Conservation (phyloP, 2,888 invertebrate species). For the Galerucella calmariensis region DNA sequence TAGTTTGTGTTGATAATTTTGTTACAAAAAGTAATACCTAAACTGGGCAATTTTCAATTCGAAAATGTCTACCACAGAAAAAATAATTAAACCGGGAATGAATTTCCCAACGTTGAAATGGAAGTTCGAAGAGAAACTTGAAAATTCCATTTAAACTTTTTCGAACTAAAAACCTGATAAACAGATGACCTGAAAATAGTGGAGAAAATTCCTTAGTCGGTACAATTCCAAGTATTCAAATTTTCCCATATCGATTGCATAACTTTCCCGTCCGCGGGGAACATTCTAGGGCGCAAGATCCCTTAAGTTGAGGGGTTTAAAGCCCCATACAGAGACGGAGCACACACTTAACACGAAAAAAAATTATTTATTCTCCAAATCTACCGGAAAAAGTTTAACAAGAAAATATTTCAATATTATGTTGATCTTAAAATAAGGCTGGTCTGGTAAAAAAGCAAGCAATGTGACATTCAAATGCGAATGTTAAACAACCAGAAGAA, state of each 20-base stretch:
- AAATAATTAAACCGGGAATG: conserved; percentile 38
- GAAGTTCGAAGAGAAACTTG: conserved; percentile 36
- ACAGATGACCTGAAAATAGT: conserved; percentile 49
- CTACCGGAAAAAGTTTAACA: too few relatives aligned
- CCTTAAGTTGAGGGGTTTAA: conserved; percentile 34
- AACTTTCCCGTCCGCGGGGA: conserved; percentile 49
- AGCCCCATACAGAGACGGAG: conserved; percentile 1
- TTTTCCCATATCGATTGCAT: conserved; percentile 59
- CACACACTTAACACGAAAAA: background rate
- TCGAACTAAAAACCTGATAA: conserved; percentile 42
- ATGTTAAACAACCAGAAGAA: too few relatives aligned
- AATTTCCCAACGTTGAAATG: conserved; percentile 29
- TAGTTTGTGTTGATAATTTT: too few relatives aligned
- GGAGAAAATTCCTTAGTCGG: conserved; percentile 48
- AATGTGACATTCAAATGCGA: too few relatives aligned
- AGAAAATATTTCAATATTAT: too few relatives aligned
- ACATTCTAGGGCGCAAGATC: conserved; percentile 45
- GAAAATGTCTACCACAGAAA: conserved; percentile 25
- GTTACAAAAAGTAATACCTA: background rate
- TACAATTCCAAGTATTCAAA: conserved; percentile 57
- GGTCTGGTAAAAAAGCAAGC: too few relatives aligned
- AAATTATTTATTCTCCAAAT: background rate
- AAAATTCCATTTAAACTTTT: conserved; percentile 47
- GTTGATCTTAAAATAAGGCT: too few relatives aligned
- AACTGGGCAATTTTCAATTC: conserved; percentile 9